Evolutionary conservation across 2,797 vertebrate species (phyloP).

Genomic region (Acipenser transmontanus): DNA sequence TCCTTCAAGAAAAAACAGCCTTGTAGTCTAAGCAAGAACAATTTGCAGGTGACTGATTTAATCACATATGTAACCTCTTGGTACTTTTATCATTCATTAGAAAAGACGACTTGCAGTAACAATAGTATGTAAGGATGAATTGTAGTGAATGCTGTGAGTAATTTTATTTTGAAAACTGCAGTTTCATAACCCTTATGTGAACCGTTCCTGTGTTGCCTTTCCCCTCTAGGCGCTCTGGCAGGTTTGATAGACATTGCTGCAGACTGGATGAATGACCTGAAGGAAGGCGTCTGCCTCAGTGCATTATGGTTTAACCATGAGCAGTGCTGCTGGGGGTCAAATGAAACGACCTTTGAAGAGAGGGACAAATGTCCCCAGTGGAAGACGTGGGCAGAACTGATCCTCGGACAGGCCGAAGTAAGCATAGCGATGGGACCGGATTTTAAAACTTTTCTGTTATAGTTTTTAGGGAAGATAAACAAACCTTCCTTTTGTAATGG

Average conservation of each 20-base stretch:
- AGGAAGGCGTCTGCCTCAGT: slow-evolving; percentile 93
- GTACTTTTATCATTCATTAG: background rate
- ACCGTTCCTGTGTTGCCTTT: background rate
- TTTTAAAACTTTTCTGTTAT: too few relatives aligned
- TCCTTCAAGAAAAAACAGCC: too few relatives aligned
- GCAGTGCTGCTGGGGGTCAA: slow-evolving; percentile 96
- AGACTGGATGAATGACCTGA: slow-evolving; percentile 97
- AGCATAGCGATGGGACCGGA: slow-evolving; percentile 24
- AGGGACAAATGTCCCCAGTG: slow-evolving; percentile 95
- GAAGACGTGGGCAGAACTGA: slow-evolving; percentile 96
- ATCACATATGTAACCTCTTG: too few relatives aligned
- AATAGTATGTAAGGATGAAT: background rate
- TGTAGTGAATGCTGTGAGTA: too few relatives aligned
- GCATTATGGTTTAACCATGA: slow-evolving; percentile 98
- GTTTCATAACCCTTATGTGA: too few relatives aligned
- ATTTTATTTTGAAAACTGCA: too few relatives aligned
- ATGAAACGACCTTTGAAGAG: slow-evolving; percentile 92
- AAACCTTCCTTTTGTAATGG: too few relatives aligned
- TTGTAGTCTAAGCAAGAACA: too few relatives aligned
- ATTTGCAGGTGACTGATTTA: too few relatives aligned
- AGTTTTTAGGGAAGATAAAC: too few relatives aligned
- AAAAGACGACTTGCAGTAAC: background rate
- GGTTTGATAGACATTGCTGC: slow-evolving; percentile 96
- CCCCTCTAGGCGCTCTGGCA: slow-evolving; percentile 78
- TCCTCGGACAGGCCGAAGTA: slow-evolving; percentile 94